These are phyloP conservation scores for Drosophila pandora DNA, from an alignment of 1,140 invertebrate genomes.

Conservation along the genomic window DNA sequence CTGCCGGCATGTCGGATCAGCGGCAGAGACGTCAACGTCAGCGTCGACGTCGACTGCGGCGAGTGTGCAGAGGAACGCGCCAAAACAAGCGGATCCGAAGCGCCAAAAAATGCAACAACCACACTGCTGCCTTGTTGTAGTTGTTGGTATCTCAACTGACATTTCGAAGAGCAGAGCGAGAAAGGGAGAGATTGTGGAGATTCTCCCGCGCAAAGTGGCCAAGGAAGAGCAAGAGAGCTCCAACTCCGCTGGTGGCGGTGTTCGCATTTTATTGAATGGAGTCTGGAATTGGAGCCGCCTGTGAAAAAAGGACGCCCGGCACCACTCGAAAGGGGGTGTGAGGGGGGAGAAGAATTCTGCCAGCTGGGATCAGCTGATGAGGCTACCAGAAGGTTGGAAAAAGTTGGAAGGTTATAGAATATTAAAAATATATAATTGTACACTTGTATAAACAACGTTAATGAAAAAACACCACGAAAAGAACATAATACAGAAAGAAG, in stretches of 20 bases:
- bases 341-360: neutral
- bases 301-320: constrained; percentile 22
- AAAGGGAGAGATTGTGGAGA: constrained; percentile 17
- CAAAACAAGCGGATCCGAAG: constrained; percentile 64
- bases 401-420: neutral
- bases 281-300: constrained; percentile 43
- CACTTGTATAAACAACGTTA: neutral
- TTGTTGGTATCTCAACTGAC: constrained; percentile 58
- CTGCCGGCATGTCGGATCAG: constrained; percentile 42
- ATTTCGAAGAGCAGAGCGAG: constrained; percentile 37
- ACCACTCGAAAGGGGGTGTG: constrained; percentile 17
- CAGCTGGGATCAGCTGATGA: constrained; percentile 64
- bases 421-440: neutral
- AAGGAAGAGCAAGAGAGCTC: constrained; percentile 14
- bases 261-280: constrained; percentile 56
- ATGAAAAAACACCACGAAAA: neutral
- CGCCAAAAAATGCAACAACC: constrained; percentile 74
- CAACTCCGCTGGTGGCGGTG: constrained; percentile 44
- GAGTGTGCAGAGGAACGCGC: constrained; percentile 66
- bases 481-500: neutral
- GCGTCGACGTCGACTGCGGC: constrained; percentile 24
- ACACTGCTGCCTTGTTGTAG: constrained; percentile 34
- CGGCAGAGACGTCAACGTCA: constrained; percentile 16
- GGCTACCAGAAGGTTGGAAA: constrained; percentile 48
- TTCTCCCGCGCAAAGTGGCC: constrained; percentile 49